A percentile compares a stretch with the other conserved stretches of the same genome.
Conservation (phyloP, 2,888 invertebrate genomes). For the Herminia tarsipennalis region DNA sequence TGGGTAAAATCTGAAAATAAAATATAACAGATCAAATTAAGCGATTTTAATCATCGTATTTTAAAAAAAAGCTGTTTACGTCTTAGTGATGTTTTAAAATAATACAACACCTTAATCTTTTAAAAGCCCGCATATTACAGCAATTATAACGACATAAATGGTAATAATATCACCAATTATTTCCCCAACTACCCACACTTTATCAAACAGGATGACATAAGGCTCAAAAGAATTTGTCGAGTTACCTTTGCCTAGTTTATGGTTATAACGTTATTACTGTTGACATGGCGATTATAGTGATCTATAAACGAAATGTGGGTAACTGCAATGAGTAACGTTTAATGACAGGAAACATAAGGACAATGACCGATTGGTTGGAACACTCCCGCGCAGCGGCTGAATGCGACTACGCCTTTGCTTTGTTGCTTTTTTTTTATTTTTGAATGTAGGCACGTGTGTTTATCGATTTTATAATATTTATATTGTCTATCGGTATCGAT, state of each 20-base stretch:
- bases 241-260: conserved; percentile 6
- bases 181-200: conserved; percentile 5
- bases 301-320: conserved; percentile 50
- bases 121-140: neutral
- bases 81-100: too few relatives aligned
- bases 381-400: conserved; percentile 42
- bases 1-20: too few relatives aligned
- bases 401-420: conserved; percentile 40
- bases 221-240: conserved; percentile 11
- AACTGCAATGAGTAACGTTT: conserved; percentile 55
- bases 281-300: conserved; percentile 26
- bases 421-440: conserved; percentile 40
- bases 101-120: neutral
- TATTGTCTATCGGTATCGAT: neutral
- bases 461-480: conserved; percentile 6
- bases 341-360: conserved; percentile 63
- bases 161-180: conserved; percentile 4
- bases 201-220: too few relatives aligned
- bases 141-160: conserved; percentile 3
- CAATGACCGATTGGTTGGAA: conserved; percentile 64
- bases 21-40: too few relatives aligned
- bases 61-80: too few relatives aligned
- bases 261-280: conserved; percentile 33
- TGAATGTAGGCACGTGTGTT: conserved; percentile 22
- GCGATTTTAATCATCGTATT: too few relatives aligned